A percentile compares a stretch with the other conserved stretches of the same genome.
These are phyloP conservation scores for Nemotelus nigrinus DNA, from an alignment of 2,888 invertebrate genomes.

Conservation along the genomic window DNA sequence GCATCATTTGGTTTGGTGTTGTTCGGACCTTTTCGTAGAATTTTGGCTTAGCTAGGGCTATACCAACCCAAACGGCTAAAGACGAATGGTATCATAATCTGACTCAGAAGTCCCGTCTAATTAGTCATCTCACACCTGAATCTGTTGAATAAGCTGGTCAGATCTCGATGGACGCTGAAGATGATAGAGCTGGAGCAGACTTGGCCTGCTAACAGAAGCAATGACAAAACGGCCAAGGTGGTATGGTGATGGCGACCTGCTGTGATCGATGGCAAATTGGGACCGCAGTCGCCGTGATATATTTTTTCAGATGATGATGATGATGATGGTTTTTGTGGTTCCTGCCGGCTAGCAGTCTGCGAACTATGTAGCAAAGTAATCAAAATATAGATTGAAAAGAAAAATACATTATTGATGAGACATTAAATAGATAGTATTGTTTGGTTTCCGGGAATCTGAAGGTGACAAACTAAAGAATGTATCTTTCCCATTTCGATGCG, in stretches of 20 bases:
- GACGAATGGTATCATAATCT: background rate
- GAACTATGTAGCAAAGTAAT: too few species aligned
- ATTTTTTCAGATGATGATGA: background rate
- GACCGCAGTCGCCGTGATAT: background rate
- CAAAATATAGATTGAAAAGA: too few species aligned
- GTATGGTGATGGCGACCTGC: slow-evolving; percentile 13
- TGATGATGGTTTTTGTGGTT: background rate
- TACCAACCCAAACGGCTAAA: background rate
- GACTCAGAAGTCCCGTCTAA: slow-evolving; percentile 2
- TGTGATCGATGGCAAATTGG: slow-evolving; percentile 30
- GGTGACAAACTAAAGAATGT: too few species aligned
- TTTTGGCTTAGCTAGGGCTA: too few species aligned
- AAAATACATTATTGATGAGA: too few species aligned
- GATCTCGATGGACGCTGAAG: background rate
- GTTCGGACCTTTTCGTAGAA: too few species aligned
- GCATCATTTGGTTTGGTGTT: too few species aligned
- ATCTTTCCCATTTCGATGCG: too few species aligned
- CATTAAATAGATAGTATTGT: too few species aligned
- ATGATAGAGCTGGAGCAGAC: background rate
- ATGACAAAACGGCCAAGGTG: slow-evolving; percentile 8
- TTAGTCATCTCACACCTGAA: slow-evolving; percentile 21
- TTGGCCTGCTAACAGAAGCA: slow-evolving; percentile 1
- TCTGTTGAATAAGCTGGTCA: background rate
- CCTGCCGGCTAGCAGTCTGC: too few species aligned
- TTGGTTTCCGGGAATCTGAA: too few species aligned